Evolutionary conservation across 53 echinoderm and acorn worm species (phyloP).

Genomic region (Astropecten irregularis): DNA sequence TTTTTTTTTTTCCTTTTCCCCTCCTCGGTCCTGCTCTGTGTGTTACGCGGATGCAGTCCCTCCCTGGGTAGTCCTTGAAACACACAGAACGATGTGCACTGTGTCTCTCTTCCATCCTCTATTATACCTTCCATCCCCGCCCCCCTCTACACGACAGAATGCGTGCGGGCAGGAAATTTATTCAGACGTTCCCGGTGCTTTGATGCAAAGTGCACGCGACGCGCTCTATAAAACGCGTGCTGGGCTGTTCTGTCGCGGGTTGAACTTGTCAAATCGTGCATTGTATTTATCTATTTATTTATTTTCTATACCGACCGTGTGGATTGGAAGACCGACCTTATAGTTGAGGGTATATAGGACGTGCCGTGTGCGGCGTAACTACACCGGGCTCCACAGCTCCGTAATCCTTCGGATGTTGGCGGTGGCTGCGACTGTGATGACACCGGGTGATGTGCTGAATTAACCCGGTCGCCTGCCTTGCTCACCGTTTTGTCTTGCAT

Average conservation of each 20-base stretch:
- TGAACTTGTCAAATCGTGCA: too few species aligned
- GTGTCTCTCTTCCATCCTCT: too few species aligned
- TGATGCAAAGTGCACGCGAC: constrained; percentile 31
- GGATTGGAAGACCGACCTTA: too few species aligned
- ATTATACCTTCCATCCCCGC: too few species aligned
- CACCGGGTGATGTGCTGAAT: constrained; percentile 6
- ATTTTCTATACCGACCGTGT: too few species aligned
- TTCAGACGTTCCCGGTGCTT: constrained; percentile 16
- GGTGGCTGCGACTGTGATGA: constrained; percentile 44
- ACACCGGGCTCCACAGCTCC: too few species aligned
- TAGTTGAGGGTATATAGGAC: too few species aligned
- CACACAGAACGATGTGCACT: background rate
- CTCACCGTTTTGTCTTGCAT: constrained; percentile 1
- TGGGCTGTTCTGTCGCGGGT: too few species aligned
- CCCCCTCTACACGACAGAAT: background rate
- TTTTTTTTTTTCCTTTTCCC: background rate
- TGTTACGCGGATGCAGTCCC: background rate
- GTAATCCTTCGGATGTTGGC: too few species aligned
- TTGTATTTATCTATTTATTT: too few species aligned
- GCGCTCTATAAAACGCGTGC: background rate
- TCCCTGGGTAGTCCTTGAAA: constrained; percentile 7
- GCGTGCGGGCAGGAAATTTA: constrained; percentile 17
- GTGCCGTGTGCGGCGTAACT: too few species aligned
- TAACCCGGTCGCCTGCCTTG: background rate
- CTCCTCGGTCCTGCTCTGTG: background rate